Percentiles rank a stretch among this genome's conserved stretches.
Evolutionary conservation across 2,113 vertebrate species (phyloP).

Genomic region (Illadopsis cleaveri): DNA sequence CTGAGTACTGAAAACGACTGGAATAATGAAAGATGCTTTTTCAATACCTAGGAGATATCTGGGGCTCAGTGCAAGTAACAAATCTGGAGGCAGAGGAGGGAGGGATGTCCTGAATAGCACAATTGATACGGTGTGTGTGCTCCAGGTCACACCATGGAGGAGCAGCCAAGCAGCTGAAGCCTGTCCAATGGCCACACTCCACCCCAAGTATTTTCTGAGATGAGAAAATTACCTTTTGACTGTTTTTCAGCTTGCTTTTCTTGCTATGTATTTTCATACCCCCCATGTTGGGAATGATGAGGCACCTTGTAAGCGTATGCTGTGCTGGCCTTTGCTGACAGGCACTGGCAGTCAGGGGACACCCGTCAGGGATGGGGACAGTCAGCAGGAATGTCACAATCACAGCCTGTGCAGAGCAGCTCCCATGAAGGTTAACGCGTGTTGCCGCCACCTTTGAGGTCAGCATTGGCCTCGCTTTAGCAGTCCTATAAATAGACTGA

Average conservation of each 20-base stretch:
- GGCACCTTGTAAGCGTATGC: neutral
- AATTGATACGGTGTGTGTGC: rapidly evolving
- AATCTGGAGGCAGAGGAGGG: neutral
- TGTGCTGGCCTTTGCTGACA: neutral
- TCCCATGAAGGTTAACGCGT: neutral
- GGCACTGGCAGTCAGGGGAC: neutral
- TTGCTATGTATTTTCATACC: neutral
- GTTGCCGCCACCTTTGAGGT: constrained; percentile 25
- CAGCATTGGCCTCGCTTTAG: neutral
- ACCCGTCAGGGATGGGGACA: neutral
- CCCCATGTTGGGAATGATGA: neutral
- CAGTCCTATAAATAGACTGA: constrained; percentile 49
- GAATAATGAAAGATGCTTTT: neutral
- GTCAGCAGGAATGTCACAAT: neutral
- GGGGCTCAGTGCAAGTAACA: neutral
- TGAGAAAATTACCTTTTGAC: neutral
- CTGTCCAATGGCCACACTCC: neutral
- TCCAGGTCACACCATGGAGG: rapidly evolving
- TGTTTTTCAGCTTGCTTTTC: neutral
- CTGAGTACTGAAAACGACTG: neutral
- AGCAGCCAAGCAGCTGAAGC: neutral
- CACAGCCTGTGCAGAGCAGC: neutral
- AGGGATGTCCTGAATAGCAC: neutral
- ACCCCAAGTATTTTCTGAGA: neutral
- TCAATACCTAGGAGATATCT: neutral